A percentile compares a stretch with the other conserved stretches of the same genome.
Conservation (phyloP, 2,113 vertebrate genomes). For the Mus pahari region DNA sequence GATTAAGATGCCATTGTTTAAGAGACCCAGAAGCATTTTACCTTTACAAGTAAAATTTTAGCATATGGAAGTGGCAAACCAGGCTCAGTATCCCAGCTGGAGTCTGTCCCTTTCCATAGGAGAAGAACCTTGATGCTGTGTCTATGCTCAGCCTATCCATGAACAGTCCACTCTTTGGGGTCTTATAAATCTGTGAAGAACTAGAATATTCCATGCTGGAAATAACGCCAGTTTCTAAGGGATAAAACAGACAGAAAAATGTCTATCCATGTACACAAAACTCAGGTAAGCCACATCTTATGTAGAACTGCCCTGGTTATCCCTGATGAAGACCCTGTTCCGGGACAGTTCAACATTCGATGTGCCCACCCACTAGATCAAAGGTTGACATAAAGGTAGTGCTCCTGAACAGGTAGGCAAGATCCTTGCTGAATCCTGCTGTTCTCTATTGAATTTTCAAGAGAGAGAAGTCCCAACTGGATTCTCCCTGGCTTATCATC, state of each 20-base stretch:
- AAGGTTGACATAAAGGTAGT: slow-evolving; percentile 16
- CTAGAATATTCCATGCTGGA: not conserved
- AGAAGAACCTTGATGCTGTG: not conserved
- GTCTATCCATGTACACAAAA: not conserved
- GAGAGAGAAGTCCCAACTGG: not conserved
- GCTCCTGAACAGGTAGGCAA: slow-evolving; percentile 19
- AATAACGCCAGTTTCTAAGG: not conserved
- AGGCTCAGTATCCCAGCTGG: not conserved
- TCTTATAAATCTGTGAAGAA: slow-evolving; percentile 16
- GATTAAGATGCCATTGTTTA: slow-evolving; percentile 64
- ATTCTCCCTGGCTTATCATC: not conserved
- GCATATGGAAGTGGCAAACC: slow-evolving; percentile 36
- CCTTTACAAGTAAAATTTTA: slow-evolving; percentile 18
- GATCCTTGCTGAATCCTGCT: not conserved
- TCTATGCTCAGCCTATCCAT: not conserved
- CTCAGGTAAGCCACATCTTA: not conserved
- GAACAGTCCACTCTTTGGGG: not conserved
- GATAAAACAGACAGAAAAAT: slow-evolving; percentile 43
- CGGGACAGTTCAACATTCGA: not conserved
- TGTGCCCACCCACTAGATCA: not conserved
- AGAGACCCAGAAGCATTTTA: slow-evolving; percentile 60
- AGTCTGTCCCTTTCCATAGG: not conserved
- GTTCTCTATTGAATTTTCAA: not conserved
- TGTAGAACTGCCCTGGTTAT: not conserved
- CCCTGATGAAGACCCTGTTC: not conserved